Evolutionary conservation across 1,140 invertebrate species (phyloP).

Genomic region (Aphelenchoides besseyi): DNA sequence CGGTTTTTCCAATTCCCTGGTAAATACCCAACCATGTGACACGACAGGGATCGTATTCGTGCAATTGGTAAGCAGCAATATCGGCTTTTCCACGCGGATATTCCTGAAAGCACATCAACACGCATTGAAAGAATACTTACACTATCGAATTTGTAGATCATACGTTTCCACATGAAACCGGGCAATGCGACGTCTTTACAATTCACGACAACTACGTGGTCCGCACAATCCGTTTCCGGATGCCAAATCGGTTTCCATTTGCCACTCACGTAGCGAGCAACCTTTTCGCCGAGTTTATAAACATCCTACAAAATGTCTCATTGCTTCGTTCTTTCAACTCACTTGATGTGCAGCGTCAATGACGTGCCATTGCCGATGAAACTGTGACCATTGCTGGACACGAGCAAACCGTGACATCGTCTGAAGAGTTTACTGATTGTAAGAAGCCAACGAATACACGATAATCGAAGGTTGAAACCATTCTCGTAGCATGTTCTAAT

Average conservation of each 20-base stretch:
- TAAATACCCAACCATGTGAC: conserved; percentile 49
- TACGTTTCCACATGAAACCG: conserved; percentile 62
- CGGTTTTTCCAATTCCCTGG: conserved; percentile 39
- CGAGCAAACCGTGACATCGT: conserved; percentile 39
- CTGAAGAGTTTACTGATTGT: too few relatives aligned
- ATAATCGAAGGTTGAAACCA: background rate
- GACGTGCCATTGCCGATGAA: conserved; percentile 58
- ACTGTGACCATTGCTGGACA: conserved; percentile 50
- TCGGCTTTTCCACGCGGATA: conserved; percentile 54
- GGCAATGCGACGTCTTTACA: conserved; percentile 60
- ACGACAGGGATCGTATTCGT: conserved; percentile 60
- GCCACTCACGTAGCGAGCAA: conserved; percentile 50
- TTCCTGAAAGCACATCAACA: conserved; percentile 32
- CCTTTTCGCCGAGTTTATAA: conserved; percentile 56
- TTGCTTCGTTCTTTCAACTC: background rate
- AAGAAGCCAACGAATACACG: background rate
- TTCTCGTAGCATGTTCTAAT: too few relatives aligned
- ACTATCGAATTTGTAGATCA: conserved; percentile 53
- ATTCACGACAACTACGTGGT: conserved; percentile 61
- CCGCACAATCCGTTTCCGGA: conserved; percentile 62
- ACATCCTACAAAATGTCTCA: conserved; percentile 43
- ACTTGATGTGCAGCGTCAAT: conserved; percentile 58
- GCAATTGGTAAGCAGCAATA: conserved; percentile 57
- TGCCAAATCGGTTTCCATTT: conserved; percentile 59
- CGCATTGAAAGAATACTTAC: conserved; percentile 28